Base-by-base conservation (phyloP, 2,888 invertebrate genomes). In the Callyntrura guangdongensis region DNA sequence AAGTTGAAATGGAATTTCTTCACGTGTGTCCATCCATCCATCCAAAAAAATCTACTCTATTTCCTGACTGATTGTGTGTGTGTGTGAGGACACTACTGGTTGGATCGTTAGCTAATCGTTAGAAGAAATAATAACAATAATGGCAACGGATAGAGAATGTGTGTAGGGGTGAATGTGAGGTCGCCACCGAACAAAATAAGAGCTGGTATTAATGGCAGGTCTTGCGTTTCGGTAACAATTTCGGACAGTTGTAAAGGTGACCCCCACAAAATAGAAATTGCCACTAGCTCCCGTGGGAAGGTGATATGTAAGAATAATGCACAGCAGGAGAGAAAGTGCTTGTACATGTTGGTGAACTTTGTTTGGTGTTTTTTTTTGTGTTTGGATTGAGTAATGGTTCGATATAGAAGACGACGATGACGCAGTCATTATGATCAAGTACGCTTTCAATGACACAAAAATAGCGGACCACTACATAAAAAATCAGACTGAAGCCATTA, bases 311-410 rank as follows among this genome's bases (percentile, higher is more conserved):
- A n/a, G 17, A 64, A 14, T 27, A 49, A 12, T 72, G 4, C 49
- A 0, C 74, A 74, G 74, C 22, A 22, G 47, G 74, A 49, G 49
- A 74, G 49, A 74, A 74, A 74, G 74, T 74, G 74, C 74, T 74
- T 2, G 3, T 12, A 9, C 36, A 36, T 64, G 20, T 11, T 20
- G 4, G 61, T 69, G 36, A 69, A 69, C 67, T 69, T 69, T 69
- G n/a, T 22, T 64, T n/a, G 61, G 14, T 56, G 56, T n/a, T n/a
- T n/a, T n/a, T n/a, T n/a, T n/a, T 36, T 36, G 36, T 36, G 36
- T 36, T 36, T 36, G 36, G 36, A 36, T 36, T 36, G 36, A 36
- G 6, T 36, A 36, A 36, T 36, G 36, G 36, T 36, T 36, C 36
- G 36, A 36, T 36, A 36, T 36, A 6, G 36, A 36, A 36, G 36